Evolutionary conservation across 2,888 invertebrate species (phyloP), one percentile per base, ranked within the genome.

Genomic region (Xanthorhoe spadicearia): DNA sequence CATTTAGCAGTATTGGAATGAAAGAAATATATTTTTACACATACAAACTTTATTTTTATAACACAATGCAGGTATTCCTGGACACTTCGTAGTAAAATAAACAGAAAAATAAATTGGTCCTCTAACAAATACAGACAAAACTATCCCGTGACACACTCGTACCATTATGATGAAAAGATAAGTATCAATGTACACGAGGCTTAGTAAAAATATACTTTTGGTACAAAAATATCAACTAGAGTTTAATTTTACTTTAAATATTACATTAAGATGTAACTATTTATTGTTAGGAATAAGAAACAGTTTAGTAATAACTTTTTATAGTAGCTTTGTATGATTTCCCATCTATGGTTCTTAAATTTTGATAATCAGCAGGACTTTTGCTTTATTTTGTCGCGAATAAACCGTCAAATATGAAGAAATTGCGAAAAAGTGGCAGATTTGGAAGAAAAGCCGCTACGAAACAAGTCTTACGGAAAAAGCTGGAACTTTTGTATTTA

Each of bases 31-130:
- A 65, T 64, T 48, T 49, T 61, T 82, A 76, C 82, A 82, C 83
- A 78, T 85, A 84, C 84, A 86, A 86, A 86, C 82, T 87, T 88
- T 88, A 88, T 87, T 87, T 80, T 78, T 79, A 81, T 83, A 83
- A 84, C 82, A 81, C 74, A 76, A 82, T 79, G 80, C 81, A 75
- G 75, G 71, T 77, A 74, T 64, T 68, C 72, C 76, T 68, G 68
- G 75, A 77, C 72, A 78, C 70, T 74, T 77, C 64, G 74, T 74
- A 77, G 75, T 74, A 76, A 83, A 80, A 84, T 76, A 82, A 82
- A 77, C 73, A 78, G 77, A 80, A 74, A 78, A 81, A 74, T 71
- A 73, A 78, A 76, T 77, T 76, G 77, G 78, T 79, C 76, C 72
- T 72, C 71, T 61, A 68, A 49, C 49, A 35, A 48, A 55, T 28